phyloP scores from a whole-genome alignment of 2,888 invertebrate species.

The Pantelozetes paolii region DNA sequence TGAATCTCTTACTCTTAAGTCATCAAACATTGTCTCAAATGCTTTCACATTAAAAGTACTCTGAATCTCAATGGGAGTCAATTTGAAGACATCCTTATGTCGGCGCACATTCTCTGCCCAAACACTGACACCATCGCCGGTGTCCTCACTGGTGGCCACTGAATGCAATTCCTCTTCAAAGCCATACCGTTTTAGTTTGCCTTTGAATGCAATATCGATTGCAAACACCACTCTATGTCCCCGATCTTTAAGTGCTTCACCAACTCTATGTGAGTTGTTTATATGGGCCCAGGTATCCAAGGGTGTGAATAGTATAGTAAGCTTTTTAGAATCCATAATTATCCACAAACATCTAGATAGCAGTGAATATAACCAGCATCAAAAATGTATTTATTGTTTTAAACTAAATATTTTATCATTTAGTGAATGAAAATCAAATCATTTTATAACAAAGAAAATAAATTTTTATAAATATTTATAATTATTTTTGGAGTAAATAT shows the following conservation, averaged over 20 bases:
- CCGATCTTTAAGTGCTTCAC: not conserved
- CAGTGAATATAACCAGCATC: too few relatives aligned
- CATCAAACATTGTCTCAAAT: not conserved
- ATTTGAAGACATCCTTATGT: not conserved
- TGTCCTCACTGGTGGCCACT: not conserved
- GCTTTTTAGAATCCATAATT: too few relatives aligned
- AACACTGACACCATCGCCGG: not conserved
- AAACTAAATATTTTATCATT: too few relatives aligned
- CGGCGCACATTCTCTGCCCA: too few relatives aligned
- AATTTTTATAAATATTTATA: too few relatives aligned
- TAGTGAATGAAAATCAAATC: too few relatives aligned
- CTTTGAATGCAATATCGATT: slow-evolving; percentile 1
- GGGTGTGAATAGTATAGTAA: not conserved
- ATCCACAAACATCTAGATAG: too few relatives aligned
- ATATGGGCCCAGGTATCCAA: not conserved
- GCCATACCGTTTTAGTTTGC: not conserved
- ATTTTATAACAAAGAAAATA: too few relatives aligned
- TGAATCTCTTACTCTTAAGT: not conserved
- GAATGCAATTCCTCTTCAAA: not conserved
- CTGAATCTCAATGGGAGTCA: not conserved
- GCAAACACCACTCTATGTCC: not conserved
- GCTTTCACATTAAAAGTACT: not conserved
- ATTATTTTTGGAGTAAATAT: too few relatives aligned
- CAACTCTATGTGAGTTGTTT: not conserved
- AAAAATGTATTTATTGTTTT: too few relatives aligned